Evolutionary conservation across 2,113 vertebrate species (phyloP).

Genomic region (Struthidea cinerea): DNA sequence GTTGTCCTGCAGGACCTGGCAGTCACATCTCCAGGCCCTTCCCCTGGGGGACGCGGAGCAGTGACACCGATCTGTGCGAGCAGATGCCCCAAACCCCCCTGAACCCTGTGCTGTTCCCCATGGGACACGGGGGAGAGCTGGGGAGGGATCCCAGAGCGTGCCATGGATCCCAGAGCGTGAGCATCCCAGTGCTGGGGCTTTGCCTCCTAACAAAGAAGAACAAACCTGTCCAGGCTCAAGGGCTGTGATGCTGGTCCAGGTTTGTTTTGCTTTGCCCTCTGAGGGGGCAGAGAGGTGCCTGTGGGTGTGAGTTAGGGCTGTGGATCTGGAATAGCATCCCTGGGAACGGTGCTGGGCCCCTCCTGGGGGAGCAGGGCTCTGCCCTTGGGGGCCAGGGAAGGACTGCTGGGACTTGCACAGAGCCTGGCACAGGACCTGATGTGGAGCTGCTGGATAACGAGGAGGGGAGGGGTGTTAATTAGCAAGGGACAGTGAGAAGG

Average conservation of each 20-base stretch:
- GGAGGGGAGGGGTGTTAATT: background rate
- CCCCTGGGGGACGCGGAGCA: background rate
- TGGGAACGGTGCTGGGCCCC: background rate
- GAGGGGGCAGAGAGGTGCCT: background rate
- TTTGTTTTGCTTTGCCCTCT: background rate
- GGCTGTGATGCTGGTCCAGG: background rate
- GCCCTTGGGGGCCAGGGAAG: background rate
- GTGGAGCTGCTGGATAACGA: background rate
- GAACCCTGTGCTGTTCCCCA: accelerated
- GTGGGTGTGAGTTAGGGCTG: background rate
- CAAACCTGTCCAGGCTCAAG: background rate
- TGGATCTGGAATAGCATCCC: background rate
- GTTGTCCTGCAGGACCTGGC: background rate
- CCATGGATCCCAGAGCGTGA: background rate
- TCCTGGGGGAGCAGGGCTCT: background rate
- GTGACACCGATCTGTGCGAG: background rate
- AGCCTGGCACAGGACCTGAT: background rate
- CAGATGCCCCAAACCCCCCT: background rate
- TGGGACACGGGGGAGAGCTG: accelerated
- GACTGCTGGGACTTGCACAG: background rate
- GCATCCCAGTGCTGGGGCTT: background rate
- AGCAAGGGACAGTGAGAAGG: accelerated
- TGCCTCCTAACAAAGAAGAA: background rate
- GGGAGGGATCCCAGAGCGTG: background rate
- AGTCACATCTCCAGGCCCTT: background rate